Percentiles rank a stretch among this genome's conserved stretches.
phyloP scores from a whole-genome alignment of 2,797 vertebrate genomes.

The Hippoglossus hippoglossus region DNA sequence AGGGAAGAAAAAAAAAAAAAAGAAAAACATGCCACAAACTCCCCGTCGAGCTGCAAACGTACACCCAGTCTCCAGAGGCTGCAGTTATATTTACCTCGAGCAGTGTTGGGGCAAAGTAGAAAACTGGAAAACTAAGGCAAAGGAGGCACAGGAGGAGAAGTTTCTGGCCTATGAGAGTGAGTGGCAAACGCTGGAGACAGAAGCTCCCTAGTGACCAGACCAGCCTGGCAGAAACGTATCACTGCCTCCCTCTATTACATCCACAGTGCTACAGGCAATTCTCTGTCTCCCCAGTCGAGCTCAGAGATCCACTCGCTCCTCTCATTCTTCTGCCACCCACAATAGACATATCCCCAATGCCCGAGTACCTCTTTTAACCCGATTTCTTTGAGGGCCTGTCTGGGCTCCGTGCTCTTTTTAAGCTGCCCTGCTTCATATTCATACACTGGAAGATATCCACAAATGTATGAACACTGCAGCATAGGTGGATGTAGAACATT shows the following conservation, averaged over 20 bases:
- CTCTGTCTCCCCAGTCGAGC: slow-evolving; percentile 53
- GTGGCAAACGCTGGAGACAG: slow-evolving; percentile 60
- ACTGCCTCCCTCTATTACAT: slow-evolving; percentile 80
- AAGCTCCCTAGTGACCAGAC: slow-evolving; percentile 67
- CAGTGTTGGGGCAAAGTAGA: slow-evolving; percentile 46
- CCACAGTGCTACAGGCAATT: slow-evolving; percentile 67
- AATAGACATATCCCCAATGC: slow-evolving; percentile 19
- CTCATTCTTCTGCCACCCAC: slow-evolving; percentile 52
- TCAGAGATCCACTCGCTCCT: slow-evolving; percentile 45
- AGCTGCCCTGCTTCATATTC: slow-evolving; percentile 13
- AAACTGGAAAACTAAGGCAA: slow-evolving; percentile 57
- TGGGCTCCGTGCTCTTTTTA: slow-evolving; percentile 16
- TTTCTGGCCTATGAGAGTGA: slow-evolving; percentile 51
- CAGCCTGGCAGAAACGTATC: slow-evolving; percentile 68
- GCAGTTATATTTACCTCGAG: slow-evolving; percentile 67
- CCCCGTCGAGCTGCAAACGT: slow-evolving; percentile 44
- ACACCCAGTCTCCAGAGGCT: slow-evolving; percentile 62
- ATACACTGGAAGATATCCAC: not conserved
- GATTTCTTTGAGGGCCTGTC: slow-evolving; percentile 5
- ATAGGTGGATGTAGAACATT: not conserved
- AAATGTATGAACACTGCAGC: not conserved
- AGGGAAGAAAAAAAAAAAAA: slow-evolving; percentile 20
- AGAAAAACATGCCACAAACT: slow-evolving; percentile 39
- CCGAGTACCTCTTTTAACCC: slow-evolving; percentile 17
- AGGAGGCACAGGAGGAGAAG: slow-evolving; percentile 42